These are phyloP conservation scores for Paralichthys olivaceus DNA, from an alignment of 2,113 vertebrate species.

Conservation along the genomic window DNA sequence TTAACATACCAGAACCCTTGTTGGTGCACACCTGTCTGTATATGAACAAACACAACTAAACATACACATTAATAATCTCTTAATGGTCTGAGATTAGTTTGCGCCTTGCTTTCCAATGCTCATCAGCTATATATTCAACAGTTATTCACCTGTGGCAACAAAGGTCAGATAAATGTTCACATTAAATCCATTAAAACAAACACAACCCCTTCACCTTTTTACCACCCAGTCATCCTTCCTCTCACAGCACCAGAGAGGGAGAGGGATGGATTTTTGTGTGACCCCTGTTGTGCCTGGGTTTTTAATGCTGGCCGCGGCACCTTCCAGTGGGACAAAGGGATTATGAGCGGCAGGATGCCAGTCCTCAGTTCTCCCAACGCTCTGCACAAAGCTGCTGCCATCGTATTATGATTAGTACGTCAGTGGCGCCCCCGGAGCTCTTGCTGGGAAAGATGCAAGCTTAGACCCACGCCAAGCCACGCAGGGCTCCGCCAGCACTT, in stretches of 20 bases:
- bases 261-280: slow-evolving; percentile 62
- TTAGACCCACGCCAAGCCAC: slow-evolving; percentile 74
- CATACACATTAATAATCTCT: too few species aligned
- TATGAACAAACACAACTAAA: not conserved
- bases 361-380: slow-evolving; percentile 67
- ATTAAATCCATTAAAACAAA: slow-evolving; percentile 3
- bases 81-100: not conserved
- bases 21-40: not conserved
- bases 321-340: slow-evolving; percentile 74
- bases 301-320: slow-evolving; percentile 74
- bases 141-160: not conserved
- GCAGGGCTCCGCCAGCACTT: slow-evolving; percentile 54
- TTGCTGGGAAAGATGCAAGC: slow-evolving; percentile 69
- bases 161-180: slow-evolving; percentile 4
- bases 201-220: not conserved
- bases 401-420: slow-evolving; percentile 80
- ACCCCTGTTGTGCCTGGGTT: slow-evolving; percentile 63
- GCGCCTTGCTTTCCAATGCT: not conserved
- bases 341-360: slow-evolving; percentile 71
- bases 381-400: slow-evolving; percentile 73
- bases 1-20: not conserved
- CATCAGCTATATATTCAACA: not conserved
- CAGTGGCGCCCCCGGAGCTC: slow-evolving; percentile 64
- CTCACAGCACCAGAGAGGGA: slow-evolving; percentile 16
- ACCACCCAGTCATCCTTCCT: not conserved